Conservation (phyloP, 1,140 invertebrate genomes). For the Lucilia cuprina region DNA sequence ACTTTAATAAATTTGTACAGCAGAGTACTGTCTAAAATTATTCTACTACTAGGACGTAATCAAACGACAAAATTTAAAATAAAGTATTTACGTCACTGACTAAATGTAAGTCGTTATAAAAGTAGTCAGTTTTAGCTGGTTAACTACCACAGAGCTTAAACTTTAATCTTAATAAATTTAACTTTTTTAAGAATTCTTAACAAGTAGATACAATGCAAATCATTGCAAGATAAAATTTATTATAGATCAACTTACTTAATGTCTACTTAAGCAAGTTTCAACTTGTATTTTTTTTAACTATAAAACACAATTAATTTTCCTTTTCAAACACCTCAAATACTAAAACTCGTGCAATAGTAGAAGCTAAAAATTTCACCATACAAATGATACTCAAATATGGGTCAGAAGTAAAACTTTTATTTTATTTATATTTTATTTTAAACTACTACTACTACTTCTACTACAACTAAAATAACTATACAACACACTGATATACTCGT, state of each 20-base stretch:
- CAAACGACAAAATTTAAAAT: too few species aligned
- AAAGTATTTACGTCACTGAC: too few species aligned
- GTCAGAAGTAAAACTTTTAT: conserved; percentile 11
- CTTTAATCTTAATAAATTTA: too few species aligned
- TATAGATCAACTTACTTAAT: not conserved
- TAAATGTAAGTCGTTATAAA: too few species aligned
- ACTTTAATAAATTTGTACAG: too few species aligned
- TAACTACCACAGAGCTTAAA: too few species aligned
- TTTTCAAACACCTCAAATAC: not conserved
- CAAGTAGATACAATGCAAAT: not conserved
- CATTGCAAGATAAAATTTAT: not conserved
- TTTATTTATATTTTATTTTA: not conserved
- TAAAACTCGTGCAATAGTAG: not conserved
- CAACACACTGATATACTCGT: not conserved
- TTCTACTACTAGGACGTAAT: too few species aligned
- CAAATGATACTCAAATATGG: not conserved
- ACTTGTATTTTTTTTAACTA: not conserved
- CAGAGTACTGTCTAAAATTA: too few species aligned
- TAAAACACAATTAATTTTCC: not conserved
- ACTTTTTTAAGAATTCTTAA: too few species aligned
- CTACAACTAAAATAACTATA: too few species aligned
- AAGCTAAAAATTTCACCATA: not conserved
- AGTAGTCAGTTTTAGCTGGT: too few species aligned
- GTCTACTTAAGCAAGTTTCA: not conserved
- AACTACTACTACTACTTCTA: not conserved